phyloP scores from a whole-genome alignment of 2,113 vertebrate genomes.

The Sinocyclocheilus anophthalmus region DNA sequence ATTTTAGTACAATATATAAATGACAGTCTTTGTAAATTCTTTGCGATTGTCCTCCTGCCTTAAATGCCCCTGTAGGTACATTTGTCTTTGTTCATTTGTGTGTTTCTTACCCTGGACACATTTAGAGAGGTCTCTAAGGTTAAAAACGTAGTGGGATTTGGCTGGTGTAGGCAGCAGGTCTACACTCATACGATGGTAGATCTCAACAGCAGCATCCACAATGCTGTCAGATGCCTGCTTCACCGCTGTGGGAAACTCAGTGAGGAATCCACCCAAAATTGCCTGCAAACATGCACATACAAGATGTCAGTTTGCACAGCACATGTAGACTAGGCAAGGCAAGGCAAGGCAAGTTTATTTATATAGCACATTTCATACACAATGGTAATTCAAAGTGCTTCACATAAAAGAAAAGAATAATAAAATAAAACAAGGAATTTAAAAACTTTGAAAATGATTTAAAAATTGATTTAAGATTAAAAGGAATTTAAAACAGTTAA shows the following conservation, averaged over 20 bases:
- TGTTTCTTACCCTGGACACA: conserved; percentile 82
- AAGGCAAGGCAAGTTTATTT: too few relatives aligned
- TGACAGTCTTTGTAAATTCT: background rate
- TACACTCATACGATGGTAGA: conserved; percentile 84
- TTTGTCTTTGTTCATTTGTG: background rate
- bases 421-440: too few relatives aligned
- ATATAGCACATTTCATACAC: too few relatives aligned
- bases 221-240: conserved; percentile 77
- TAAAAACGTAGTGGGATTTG: conserved; percentile 90
- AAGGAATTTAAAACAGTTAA: too few relatives aligned
- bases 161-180: conserved; percentile 88
- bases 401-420: too few relatives aligned
- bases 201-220: conserved; percentile 85
- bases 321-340: background rate
- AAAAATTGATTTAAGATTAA: too few relatives aligned
- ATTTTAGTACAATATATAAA: background rate
- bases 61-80: background rate
- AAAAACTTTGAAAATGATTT: too few relatives aligned
- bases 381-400: too few relatives aligned
- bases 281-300: conserved; percentile 68
- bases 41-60: background rate
- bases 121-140: conserved; percentile 87
- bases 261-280: conserved; percentile 82
- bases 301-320: background rate
- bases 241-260: conserved; percentile 79